Evolutionary conservation across 2,888 invertebrate genomes (phyloP).

Genomic region (Sphaerophoria rueppellii): DNA sequence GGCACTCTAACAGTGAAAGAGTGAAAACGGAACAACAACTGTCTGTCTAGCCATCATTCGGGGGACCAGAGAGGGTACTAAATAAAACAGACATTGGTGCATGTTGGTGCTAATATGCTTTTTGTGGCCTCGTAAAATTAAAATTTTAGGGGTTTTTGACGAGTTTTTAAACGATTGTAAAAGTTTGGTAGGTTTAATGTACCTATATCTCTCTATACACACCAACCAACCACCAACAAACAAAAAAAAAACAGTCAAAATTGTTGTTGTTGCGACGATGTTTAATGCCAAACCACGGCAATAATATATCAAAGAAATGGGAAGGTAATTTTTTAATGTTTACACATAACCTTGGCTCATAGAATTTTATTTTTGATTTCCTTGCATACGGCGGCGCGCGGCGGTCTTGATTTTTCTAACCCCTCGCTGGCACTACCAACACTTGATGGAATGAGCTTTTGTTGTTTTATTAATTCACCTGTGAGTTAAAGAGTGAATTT

Average conservation of each 20-base stretch:
- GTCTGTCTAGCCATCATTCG: constrained; percentile 46
- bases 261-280: background rate
- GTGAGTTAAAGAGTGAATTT: constrained; percentile 33
- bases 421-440: constrained; percentile 23
- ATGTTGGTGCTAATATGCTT: constrained; percentile 70
- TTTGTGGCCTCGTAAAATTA: constrained; percentile 75
- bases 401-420: constrained; percentile 15
- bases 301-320: constrained; percentile 34
- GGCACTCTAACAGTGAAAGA: constrained; percentile 16
- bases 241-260: background rate
- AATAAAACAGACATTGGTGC: constrained; percentile 69
- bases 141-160: constrained; percentile 81
- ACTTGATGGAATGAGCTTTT: constrained; percentile 13
- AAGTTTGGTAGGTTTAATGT: constrained; percentile 76
- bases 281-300: constrained; percentile 42
- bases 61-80: constrained; percentile 31
- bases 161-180: constrained; percentile 82
- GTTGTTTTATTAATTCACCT: constrained; percentile 18
- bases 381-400: constrained; percentile 15
- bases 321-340: constrained; percentile 53
- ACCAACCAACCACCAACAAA: background rate
- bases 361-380: constrained; percentile 64
- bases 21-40: constrained; percentile 7
- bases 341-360: constrained; percentile 48
- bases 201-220: background rate